A percentile compares a stretch with the other conserved stretches of the same genome.
Evolutionary conservation across 30 jellyfish, hydroid and myxozoan species (phyloP).

Genomic region (Aurelia coerulea): DNA sequence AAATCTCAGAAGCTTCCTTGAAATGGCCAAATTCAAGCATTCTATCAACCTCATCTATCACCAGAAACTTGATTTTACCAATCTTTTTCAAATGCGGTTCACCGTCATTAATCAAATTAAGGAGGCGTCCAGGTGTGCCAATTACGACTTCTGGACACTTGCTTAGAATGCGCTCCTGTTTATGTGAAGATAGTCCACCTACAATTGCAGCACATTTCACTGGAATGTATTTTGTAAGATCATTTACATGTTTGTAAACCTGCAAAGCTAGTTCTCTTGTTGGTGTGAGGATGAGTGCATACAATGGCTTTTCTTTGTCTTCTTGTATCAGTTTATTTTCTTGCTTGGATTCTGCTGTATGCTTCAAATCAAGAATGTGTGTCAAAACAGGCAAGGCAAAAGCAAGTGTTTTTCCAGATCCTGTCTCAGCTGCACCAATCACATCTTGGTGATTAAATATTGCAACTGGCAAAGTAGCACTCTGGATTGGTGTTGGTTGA

Average conservation of each 20-base stretch:
- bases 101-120: conserved; percentile 64
- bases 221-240: conserved; percentile 61
- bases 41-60: conserved; percentile 97
- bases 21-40: conserved; percentile 97
- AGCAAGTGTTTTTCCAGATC: conserved; percentile 98
- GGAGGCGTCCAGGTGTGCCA: conserved; percentile 98
- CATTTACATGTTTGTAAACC: conserved; percentile 52
- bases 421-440: conserved; percentile 99
- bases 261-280: conserved; percentile 97
- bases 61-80: conserved; percentile 65
- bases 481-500: conserved; percentile 91
- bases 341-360: not conserved
- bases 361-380: conserved; percentile 67
- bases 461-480: conserved; percentile 80
- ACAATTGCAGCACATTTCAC: conserved; percentile 78
- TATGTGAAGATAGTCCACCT: conserved; percentile 93
- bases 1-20: conserved; percentile 78
- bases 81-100: conserved; percentile 65
- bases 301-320: conserved; percentile 47
- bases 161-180: conserved; percentile 86
- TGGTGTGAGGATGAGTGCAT: conserved; percentile 89
- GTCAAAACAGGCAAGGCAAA: conserved; percentile 87
- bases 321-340: not conserved
- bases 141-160: conserved; percentile 90
- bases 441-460: conserved; percentile 77